These are phyloP conservation scores for Mustela lutreola DNA, from an alignment of 2,113 vertebrate species.

Conservation along the genomic window DNA sequence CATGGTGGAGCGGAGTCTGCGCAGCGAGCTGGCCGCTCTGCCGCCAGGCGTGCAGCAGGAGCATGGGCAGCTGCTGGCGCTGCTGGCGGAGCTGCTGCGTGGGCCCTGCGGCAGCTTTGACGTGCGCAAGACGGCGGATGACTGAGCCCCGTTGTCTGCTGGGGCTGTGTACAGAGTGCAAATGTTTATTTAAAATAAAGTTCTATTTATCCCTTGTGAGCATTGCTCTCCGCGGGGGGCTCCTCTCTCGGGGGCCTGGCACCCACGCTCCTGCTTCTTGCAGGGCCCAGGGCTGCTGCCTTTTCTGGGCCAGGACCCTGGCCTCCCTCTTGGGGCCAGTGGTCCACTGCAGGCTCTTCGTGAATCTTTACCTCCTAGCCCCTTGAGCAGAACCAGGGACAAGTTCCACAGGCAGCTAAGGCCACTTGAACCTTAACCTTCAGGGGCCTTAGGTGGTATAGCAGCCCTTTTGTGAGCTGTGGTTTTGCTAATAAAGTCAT, in stretches of 20 bases:
- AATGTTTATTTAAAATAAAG: constrained; percentile 93
- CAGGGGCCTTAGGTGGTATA: rapidly evolving
- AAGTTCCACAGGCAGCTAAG: not conserved
- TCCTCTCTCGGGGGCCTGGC: not conserved
- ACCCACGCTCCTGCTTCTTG: not conserved
- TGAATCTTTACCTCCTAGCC: no score
- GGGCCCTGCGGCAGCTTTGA: constrained; percentile 89
- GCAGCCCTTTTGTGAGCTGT: not conserved
- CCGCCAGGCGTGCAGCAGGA: constrained; percentile 87
- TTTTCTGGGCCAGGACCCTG: not conserved
- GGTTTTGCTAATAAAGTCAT: no score
- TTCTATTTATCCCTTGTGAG: constrained; percentile 93
- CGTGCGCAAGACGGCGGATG: constrained; percentile 79
- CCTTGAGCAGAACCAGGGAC: no score
- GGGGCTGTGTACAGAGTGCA: constrained; percentile 91
- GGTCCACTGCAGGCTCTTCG: not conserved
- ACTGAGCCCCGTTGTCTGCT: constrained; percentile 71
- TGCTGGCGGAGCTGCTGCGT: constrained; percentile 94
- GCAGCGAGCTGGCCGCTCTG: constrained; percentile 85
- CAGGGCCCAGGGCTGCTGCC: constrained; percentile 85
- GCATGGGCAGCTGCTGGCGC: constrained; percentile 92
- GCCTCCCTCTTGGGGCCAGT: not conserved
- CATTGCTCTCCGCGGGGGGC: constrained; percentile 68
- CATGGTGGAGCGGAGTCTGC: constrained; percentile 94
- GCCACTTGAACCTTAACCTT: not conserved